Evolutionary conservation across 2,113 vertebrate species (phyloP).

Genomic region (Cyrtonyx montezumae): DNA sequence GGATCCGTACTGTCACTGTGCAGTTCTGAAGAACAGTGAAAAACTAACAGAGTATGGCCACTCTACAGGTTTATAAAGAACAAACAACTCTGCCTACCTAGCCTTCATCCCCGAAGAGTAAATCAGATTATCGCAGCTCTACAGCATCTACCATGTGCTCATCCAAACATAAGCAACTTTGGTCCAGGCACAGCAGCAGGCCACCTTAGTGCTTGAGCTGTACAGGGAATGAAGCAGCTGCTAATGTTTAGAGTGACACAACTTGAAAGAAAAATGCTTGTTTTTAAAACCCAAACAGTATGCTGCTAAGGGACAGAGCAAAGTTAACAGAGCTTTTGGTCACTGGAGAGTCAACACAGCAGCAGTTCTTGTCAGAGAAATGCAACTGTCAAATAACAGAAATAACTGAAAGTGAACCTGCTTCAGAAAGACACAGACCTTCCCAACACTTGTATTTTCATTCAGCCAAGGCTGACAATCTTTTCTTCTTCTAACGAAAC

Average conservation of each 20-base stretch:
- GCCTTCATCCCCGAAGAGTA: background rate
- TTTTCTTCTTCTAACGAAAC: background rate
- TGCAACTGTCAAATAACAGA: background rate
- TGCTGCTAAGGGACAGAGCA: background rate
- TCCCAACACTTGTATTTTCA: background rate
- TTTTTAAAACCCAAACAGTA: background rate
- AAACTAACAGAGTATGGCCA: background rate
- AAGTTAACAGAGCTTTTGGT: background rate
- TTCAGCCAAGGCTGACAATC: background rate
- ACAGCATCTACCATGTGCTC: background rate
- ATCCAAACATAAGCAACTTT: background rate
- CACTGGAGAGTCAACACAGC: background rate
- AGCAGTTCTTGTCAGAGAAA: background rate
- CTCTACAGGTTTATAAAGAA: background rate
- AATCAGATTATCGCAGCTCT: background rate
- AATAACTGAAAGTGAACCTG: background rate
- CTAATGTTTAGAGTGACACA: background rate
- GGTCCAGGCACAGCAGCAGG: background rate
- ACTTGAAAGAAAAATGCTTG: background rate
- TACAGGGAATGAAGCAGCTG: background rate
- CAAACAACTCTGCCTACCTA: background rate
- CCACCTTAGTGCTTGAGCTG: background rate
- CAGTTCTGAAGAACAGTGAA: background rate
- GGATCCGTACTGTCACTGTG: background rate
- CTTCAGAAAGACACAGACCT: background rate